These are phyloP conservation scores for Atrichornis clamosus DNA, from an alignment of 2,113 vertebrate species.

Conservation along the genomic window DNA sequence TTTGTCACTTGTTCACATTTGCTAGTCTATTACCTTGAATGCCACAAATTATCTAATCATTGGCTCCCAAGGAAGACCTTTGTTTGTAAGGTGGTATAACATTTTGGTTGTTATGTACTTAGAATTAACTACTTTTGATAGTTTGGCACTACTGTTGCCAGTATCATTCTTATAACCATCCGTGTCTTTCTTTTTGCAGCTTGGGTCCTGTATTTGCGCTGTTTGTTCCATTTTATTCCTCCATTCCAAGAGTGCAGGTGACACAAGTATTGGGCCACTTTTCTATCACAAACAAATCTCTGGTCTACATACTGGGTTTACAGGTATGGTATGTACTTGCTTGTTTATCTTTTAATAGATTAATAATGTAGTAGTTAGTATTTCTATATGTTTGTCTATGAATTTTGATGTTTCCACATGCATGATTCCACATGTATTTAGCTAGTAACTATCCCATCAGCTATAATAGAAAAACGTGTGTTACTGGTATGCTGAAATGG, in stretches of 20 bases:
- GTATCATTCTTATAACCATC: not conserved
- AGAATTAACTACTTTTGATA: not conserved
- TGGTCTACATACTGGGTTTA: constrained; percentile 93
- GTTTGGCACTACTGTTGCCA: not conserved
- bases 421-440: not conserved
- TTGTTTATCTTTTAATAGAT: constrained; percentile 54
- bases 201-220: constrained; percentile 91
- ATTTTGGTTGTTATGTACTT: not conserved
- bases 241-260: constrained; percentile 90
- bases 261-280: constrained; percentile 88
- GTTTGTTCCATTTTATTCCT: constrained; percentile 94
- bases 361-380: not conserved
- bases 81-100: not conserved
- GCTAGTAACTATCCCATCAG: not conserved
- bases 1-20: not conserved
- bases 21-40: not conserved
- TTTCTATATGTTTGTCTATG: not conserved
- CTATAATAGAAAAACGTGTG: not conserved
- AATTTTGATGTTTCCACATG: not conserved
- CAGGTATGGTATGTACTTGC: constrained; percentile 83
- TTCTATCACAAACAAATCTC: constrained; percentile 94
- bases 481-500: not conserved
- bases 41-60: not conserved
- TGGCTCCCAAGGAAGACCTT: not conserved
- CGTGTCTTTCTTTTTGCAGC: constrained; percentile 73